phyloP scores from a whole-genome alignment of 2,113 vertebrate species.

The Myocastor coypus region DNA sequence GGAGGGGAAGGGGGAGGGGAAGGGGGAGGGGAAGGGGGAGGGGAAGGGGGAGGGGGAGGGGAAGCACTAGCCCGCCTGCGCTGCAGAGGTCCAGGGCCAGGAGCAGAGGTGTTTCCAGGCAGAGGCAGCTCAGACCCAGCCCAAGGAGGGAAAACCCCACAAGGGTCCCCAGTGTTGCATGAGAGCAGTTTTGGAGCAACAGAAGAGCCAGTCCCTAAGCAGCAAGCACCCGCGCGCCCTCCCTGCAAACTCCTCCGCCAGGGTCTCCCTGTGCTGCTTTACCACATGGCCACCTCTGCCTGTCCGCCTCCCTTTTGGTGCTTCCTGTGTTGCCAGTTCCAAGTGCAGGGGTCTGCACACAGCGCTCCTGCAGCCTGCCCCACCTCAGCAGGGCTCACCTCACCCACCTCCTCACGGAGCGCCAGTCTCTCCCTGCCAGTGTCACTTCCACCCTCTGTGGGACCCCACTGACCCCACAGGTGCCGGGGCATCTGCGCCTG shows the following conservation, averaged over 20 bases:
- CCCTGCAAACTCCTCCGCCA: too few species aligned
- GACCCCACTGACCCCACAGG: neutral
- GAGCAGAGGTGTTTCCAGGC: neutral
- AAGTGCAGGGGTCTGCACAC: rapidly evolving
- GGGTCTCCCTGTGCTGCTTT: rapidly evolving
- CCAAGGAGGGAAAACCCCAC: rapidly evolving
- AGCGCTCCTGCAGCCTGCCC: rapidly evolving
- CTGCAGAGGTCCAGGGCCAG: rapidly evolving
- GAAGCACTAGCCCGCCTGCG: rapidly evolving
- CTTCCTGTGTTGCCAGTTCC: rapidly evolving
- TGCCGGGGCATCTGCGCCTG: neutral
- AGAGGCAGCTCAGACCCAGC: neutral
- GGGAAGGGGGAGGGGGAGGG: too few species aligned
- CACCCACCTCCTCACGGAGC: too few species aligned
- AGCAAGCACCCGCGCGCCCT: rapidly evolving
- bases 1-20: too few species aligned
- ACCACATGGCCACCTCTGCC: rapidly evolving
- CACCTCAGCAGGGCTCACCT: too few species aligned
- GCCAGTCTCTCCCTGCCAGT: too few species aligned
- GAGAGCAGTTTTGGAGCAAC: neutral
- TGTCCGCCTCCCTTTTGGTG: neutral
- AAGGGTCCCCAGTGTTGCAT: neutral
- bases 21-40: too few species aligned
- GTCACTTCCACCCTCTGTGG: neutral
- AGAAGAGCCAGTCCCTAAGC: neutral